Conservation (phyloP, 2,113 vertebrate genomes). For the Catagonus wagneri region DNA sequence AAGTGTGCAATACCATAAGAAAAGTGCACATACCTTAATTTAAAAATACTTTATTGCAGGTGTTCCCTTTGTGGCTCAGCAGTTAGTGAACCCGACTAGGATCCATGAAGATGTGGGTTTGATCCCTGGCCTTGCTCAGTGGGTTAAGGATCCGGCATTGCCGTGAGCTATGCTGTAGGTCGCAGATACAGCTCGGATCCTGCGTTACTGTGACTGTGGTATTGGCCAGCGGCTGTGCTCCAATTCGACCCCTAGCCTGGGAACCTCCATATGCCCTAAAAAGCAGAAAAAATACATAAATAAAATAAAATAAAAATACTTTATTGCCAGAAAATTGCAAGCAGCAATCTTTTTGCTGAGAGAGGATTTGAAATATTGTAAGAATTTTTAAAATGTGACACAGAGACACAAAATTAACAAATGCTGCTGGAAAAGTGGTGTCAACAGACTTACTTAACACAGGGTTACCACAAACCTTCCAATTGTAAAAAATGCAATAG, state of each 20-base stretch:
- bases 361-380: neutral
- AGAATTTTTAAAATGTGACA: neutral
- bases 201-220: no score
- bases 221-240: no score
- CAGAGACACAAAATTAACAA: neutral
- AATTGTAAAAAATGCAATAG: neutral
- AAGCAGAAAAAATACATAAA: no score
- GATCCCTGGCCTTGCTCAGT: no score
- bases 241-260: no score
- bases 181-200: no score
- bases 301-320: neutral
- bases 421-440: neutral
- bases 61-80: no score
- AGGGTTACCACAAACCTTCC: neutral
- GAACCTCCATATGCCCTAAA: no score
- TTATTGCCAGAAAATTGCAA: neutral
- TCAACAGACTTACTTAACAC: neutral
- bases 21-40: neutral
- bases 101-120: no score
- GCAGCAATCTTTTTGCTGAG: neutral
- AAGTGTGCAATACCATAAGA: neutral
- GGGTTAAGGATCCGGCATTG: no score
- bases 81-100: no score
- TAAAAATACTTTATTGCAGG: neutral
- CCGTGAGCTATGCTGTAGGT: no score